Evolutionary conservation across 1,140 invertebrate species (phyloP).

Genomic region (Drosophila triauraria): DNA sequence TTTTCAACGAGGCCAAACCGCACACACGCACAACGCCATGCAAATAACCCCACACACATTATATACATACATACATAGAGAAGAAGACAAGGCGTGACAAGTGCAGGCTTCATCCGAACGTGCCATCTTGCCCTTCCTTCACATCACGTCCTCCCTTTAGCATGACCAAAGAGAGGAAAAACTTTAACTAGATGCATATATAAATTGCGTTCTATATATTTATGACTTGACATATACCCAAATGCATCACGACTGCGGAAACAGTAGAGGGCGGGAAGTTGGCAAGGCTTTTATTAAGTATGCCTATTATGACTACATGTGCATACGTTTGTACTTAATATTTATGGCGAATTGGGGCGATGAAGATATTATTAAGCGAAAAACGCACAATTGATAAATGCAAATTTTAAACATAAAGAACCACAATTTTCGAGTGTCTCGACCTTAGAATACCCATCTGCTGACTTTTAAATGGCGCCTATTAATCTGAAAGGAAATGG

Average conservation of each 20-base stretch:
- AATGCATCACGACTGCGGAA: constrained; percentile 48
- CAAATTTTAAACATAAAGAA: background rate
- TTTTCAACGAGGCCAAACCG: constrained; percentile 75
- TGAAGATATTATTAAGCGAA: background rate
- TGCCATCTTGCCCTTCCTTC: constrained; percentile 42
- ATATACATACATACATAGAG: constrained; percentile 12
- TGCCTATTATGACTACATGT: constrained; percentile 48
- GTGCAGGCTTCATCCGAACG: constrained; percentile 67
- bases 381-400: constrained; percentile 20
- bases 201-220: constrained; percentile 79
- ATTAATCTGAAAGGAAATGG: no score
- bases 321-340: constrained; percentile 9
- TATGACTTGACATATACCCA: constrained; percentile 69
- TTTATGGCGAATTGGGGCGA: constrained; percentile 12
- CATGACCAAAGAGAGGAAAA: constrained; percentile 33
- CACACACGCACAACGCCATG: constrained; percentile 48
- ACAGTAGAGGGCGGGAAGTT: constrained; percentile 2
- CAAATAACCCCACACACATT: constrained; percentile 52
- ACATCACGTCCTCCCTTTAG: background rate
- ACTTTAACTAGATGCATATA: constrained; percentile 76
- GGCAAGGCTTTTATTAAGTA: constrained; percentile 61
- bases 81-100: constrained; percentile 76
- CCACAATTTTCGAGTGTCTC: no score
- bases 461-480: no score
- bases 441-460: background rate